Evolutionary conservation across 64 coral and sea anemone genomes (phyloP).

Genomic region (Montipora capricornis): DNA sequence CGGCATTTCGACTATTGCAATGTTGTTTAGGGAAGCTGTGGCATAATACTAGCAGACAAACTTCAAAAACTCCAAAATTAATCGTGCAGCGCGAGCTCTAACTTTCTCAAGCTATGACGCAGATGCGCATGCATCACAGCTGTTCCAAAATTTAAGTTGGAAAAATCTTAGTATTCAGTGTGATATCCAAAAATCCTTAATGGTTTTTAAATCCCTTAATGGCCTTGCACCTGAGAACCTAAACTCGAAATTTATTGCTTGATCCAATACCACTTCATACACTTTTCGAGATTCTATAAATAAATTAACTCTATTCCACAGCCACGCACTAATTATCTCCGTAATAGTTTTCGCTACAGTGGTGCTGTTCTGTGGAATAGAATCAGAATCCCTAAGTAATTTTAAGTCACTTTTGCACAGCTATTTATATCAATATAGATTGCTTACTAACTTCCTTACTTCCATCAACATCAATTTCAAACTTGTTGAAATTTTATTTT

Average conservation of each 20-base stretch:
- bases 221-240: conserved; percentile 21
- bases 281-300: background rate
- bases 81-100: background rate
- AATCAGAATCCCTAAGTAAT: too few species aligned
- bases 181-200: conserved; percentile 36
- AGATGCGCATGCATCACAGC: background rate
- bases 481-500: too few species aligned
- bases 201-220: conserved; percentile 50
- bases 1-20: conserved; percentile 40
- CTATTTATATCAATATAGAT: too few species aligned
- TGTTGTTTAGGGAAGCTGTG: background rate
- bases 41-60: background rate
- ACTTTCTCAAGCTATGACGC: conserved; percentile 21
- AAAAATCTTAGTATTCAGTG: conserved; percentile 45
- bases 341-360: conserved; percentile 48
- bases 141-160: conserved; percentile 33
- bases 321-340: conserved; percentile 18
- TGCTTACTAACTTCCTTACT: too few species aligned
- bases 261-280: background rate
- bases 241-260: conserved; percentile 19
- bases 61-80: conserved; percentile 44
- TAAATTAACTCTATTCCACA: background rate
- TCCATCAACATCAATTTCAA: too few species aligned
- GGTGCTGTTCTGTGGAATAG: conserved; percentile 60
- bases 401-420: too few species aligned